These are phyloP conservation scores for Elaphurus davidianus DNA, from an alignment of 2,113 vertebrate genomes.

Conservation along the genomic window DNA sequence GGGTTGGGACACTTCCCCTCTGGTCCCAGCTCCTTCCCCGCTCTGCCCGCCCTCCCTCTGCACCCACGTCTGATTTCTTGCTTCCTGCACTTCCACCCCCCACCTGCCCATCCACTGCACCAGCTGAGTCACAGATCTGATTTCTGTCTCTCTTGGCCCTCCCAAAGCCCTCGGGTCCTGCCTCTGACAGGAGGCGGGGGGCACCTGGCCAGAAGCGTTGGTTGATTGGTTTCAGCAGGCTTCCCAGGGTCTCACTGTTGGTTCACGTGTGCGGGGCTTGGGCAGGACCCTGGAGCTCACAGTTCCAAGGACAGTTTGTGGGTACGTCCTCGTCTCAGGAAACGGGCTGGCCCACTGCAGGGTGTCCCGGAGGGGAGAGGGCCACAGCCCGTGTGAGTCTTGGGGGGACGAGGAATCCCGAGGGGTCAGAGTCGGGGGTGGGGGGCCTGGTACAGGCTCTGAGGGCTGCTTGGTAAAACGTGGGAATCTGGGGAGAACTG, in stretches of 20 bases:
- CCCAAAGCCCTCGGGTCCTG: rapidly evolving
- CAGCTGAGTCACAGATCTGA: not conserved
- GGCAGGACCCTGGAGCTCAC: not conserved
- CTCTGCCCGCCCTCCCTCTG: not conserved
- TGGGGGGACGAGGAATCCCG: rapidly evolving
- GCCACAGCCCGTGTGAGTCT: rapidly evolving
- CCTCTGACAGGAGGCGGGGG: no score
- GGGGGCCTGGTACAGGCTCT: rapidly evolving
- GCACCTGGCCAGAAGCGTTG: rapidly evolving
- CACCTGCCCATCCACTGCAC: no score
- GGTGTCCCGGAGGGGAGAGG: no score
- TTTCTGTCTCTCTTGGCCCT: not conserved
- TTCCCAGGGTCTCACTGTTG: not conserved
- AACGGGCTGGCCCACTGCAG: not conserved
- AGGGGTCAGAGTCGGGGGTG: not conserved
- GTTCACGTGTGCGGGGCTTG: not conserved
- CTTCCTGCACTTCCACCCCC: rapidly evolving
- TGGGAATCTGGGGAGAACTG: not conserved
- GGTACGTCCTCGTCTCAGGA: not conserved
- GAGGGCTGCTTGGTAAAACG: no score
- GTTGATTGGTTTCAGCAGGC: not conserved
- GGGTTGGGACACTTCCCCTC: not conserved
- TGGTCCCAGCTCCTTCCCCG: rapidly evolving
- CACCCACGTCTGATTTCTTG: not conserved
- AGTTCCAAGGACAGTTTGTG: not conserved